phyloP scores from a whole-genome alignment of 1,140 invertebrate genomes.

The Drosophila nikananu region DNA sequence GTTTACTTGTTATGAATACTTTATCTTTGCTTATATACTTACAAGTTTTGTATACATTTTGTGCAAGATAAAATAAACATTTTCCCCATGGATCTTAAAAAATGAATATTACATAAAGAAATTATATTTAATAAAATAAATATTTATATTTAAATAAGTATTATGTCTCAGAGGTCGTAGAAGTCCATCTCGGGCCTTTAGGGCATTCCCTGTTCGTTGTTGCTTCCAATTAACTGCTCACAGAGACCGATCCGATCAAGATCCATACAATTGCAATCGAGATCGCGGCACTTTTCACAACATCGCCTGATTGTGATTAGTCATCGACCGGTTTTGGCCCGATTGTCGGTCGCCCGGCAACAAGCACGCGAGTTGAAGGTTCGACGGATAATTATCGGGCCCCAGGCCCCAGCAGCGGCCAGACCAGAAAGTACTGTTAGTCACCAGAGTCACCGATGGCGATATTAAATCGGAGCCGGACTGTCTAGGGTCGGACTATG shows the following conservation, averaged over 20 bases:
- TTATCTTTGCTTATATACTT: background rate
- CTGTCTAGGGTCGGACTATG: conserved; percentile 3
- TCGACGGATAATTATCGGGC: conserved; percentile 35
- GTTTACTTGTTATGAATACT: background rate
- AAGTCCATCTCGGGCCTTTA: background rate
- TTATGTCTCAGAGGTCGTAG: too few relatives aligned
- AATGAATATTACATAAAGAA: background rate
- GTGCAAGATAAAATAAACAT: background rate
- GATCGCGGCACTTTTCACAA: conserved; percentile 73
- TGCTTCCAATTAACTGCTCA: conserved; percentile 6
- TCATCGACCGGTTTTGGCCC: conserved; percentile 70
- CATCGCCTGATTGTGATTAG: conserved; percentile 79
- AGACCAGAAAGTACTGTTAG: conserved; percentile 43
- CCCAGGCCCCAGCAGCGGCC: conserved; percentile 28
- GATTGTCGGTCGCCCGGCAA: conserved; percentile 46
- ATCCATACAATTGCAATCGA: conserved; percentile 56
- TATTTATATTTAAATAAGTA: background rate
- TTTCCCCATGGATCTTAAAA: background rate
- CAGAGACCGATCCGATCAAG: conserved; percentile 52
- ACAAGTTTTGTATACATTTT: background rate
- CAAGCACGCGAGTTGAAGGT: conserved; percentile 56
- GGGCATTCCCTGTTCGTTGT: conserved; percentile 7
- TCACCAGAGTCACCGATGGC: conserved; percentile 22
- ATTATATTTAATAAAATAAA: background rate
- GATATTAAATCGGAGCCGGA: conserved; percentile 10